A percentile compares a stretch with the other conserved stretches of the same genome.
phyloP scores from a whole-genome alignment of 2,888 invertebrate genomes.

The Zhuqinia jingwanae region DNA sequence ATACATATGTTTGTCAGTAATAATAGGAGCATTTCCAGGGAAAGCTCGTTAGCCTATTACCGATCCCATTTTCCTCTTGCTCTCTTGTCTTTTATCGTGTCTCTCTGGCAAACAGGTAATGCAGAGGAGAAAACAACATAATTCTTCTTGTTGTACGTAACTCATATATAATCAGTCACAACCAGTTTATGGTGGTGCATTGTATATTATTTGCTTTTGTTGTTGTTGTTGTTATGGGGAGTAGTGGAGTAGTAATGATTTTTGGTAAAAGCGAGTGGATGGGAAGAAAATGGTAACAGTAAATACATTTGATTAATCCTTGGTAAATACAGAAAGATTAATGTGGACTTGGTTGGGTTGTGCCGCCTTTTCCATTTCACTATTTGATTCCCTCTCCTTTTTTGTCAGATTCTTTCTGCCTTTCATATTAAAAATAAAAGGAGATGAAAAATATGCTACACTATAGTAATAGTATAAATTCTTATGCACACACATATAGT shows the following conservation, averaged over 20 bases:
- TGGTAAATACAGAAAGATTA: slow-evolving; percentile 61
- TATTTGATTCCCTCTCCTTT: slow-evolving; percentile 38
- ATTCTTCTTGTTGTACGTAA: not conserved
- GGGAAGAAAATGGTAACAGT: slow-evolving; percentile 26
- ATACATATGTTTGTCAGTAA: not conserved
- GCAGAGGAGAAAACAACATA: no score
- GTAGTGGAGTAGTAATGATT: slow-evolving; percentile 13
- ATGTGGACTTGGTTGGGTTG: slow-evolving; percentile 21
- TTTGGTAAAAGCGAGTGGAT: slow-evolving; percentile 10
- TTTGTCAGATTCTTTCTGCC: slow-evolving; percentile 27
- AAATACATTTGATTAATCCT: slow-evolving; percentile 62
- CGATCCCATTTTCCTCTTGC: not conserved
- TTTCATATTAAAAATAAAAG: slow-evolving; percentile 40
- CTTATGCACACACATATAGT: not conserved
- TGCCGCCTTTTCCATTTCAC: slow-evolving; percentile 48
- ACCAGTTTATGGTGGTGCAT: not conserved
- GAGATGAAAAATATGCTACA: not conserved
- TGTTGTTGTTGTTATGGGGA: not conserved
- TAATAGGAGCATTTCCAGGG: not conserved
- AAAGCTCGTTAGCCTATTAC: slow-evolving; percentile 41
- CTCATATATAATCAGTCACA: slow-evolving; percentile 17
- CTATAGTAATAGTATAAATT: not conserved
- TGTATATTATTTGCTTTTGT: no score
- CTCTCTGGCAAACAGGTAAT: no score
- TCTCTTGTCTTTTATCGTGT: not conserved